These are phyloP conservation scores for Zingel zingel DNA, from an alignment of 2,113 vertebrate species.

Conservation along the genomic window DNA sequence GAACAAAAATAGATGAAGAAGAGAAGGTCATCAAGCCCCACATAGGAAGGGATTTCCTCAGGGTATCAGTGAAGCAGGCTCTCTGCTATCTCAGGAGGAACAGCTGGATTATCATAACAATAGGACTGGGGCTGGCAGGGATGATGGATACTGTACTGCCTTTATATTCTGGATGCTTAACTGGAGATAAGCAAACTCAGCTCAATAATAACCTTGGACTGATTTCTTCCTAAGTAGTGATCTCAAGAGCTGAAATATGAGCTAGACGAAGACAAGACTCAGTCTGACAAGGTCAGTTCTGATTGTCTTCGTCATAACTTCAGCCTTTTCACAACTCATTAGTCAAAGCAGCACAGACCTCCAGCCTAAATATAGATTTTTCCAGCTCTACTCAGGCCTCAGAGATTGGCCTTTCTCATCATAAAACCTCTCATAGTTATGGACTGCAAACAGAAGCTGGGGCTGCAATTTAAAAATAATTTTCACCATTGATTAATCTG, in stretches of 20 bases:
- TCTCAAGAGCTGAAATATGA: slow-evolving; percentile 25
- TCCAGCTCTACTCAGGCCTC: slow-evolving; percentile 1
- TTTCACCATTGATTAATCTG: neutral
- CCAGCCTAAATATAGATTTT: slow-evolving; percentile 54
- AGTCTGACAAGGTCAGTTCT: slow-evolving; percentile 13
- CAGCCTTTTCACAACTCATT: slow-evolving; percentile 34
- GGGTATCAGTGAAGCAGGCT: slow-evolving; percentile 32
- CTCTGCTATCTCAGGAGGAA: slow-evolving; percentile 54
- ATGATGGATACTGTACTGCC: slow-evolving; percentile 43
- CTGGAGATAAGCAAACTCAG: slow-evolving; percentile 56
- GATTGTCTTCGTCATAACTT: slow-evolving; percentile 26
- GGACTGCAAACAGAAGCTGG: neutral
- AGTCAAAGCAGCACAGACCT: slow-evolving; percentile 33
- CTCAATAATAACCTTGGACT: slow-evolving; percentile 46
- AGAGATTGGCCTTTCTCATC: neutral
- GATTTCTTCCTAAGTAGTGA: slow-evolving; percentile 7
- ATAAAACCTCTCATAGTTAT: neutral
- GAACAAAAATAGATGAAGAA: slow-evolving; percentile 43
- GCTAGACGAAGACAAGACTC: slow-evolving; percentile 13
- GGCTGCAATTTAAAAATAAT: neutral
- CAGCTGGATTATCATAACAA: slow-evolving; percentile 66
- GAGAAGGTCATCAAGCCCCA: slow-evolving; percentile 40
- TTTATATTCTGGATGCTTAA: slow-evolving; percentile 37
- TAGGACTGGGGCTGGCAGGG: slow-evolving; percentile 15
- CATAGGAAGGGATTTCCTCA: slow-evolving; percentile 54